These are phyloP conservation scores for Laterallus jamaicensis DNA, from an alignment of 2,113 vertebrate species.

Conservation along the genomic window DNA sequence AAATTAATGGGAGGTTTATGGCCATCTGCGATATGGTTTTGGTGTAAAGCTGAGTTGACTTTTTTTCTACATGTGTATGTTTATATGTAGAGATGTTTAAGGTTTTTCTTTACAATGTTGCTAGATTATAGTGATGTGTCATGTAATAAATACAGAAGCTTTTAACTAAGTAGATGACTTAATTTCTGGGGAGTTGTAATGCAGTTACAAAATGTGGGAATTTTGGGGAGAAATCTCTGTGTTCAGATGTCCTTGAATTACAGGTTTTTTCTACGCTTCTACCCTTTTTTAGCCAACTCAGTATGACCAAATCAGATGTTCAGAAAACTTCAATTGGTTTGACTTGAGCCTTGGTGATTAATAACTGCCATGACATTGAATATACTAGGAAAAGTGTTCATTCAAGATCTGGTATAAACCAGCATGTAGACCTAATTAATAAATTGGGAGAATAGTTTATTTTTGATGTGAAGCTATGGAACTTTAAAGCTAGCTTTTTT, in stretches of 20 bases:
- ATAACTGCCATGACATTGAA: background rate
- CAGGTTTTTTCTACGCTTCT: background rate
- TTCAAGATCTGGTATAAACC: background rate
- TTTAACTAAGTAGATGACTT: conserved; percentile 6
- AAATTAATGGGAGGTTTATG: conserved; percentile 22
- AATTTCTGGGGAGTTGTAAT: background rate
- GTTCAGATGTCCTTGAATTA: background rate
- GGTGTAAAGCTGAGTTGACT: conserved; percentile 9
- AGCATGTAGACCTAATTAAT: background rate
- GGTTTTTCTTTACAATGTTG: background rate
- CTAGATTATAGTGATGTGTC: conserved; percentile 19
- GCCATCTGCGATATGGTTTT: background rate
- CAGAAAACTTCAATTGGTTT: background rate
- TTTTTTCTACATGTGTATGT: background rate
- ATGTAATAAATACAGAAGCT: conserved; percentile 45
- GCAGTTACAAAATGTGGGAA: background rate
- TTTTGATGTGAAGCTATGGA: background rate
- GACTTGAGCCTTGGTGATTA: background rate
- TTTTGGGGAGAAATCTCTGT: background rate
- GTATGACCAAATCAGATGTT: background rate
- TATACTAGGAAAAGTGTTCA: background rate
- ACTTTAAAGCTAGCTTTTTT: background rate
- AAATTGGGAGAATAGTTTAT: background rate
- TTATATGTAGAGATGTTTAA: conserved; percentile 38
- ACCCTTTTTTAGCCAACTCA: background rate